Conservation (phyloP, 2,113 vertebrate genomes). For the Elephas maximus region DNA sequence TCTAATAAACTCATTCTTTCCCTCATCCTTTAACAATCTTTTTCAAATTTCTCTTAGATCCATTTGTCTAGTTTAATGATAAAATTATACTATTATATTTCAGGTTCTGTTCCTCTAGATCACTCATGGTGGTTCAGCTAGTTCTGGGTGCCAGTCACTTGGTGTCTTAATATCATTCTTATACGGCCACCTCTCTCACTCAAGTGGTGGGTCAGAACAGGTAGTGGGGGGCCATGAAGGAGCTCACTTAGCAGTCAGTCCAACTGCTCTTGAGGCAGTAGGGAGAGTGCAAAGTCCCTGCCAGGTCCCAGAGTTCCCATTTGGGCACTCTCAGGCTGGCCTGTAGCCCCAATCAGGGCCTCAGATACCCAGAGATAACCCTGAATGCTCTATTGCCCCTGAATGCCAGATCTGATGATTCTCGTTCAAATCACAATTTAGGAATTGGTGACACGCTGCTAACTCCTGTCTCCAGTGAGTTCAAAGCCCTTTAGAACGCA, state of each 20-base stretch:
- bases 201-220: background rate
- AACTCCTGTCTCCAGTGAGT: conserved; percentile 7
- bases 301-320: conserved; percentile 3
- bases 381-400: background rate
- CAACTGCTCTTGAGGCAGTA: background rate
- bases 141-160: background rate
- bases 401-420: conserved; percentile 54
- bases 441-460: background rate
- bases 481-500: conserved; percentile 61
- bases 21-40: conserved; percentile 12
- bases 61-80: conserved; percentile 54
- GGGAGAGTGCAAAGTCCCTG: conserved; percentile 63
- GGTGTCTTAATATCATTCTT: background rate
- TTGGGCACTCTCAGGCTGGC: background rate
- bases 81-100: conserved; percentile 32
- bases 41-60: conserved; percentile 49
- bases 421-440: conserved; percentile 30
- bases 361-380: conserved; percentile 56
- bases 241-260: background rate
- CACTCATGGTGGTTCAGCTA: background rate
- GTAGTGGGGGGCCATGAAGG: background rate
- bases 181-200: background rate
- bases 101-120: background rate
- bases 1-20: conserved; percentile 52
- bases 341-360: background rate